Percentiles rank a stretch among this genome's conserved stretches.
phyloP scores from a whole-genome alignment of 2,797 vertebrate genomes.

The Lepidocolaptes lacrymiger region DNA sequence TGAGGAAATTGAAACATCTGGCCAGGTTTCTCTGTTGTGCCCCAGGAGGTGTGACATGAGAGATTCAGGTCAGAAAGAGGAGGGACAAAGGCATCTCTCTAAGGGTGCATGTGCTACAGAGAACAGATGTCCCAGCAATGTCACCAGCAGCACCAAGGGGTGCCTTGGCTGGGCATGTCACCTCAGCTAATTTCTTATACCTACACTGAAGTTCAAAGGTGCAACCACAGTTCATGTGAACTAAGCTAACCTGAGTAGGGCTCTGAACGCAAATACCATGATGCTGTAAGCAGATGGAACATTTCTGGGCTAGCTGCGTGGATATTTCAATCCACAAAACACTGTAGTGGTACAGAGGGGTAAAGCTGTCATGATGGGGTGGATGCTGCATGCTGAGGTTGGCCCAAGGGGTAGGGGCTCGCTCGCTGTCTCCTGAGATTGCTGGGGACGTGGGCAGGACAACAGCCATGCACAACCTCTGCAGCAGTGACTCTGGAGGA shows the following conservation, averaged over 20 bases:
- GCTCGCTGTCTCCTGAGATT: background rate
- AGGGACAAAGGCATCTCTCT: background rate
- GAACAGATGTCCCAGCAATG: background rate
- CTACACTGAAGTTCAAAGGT: background rate
- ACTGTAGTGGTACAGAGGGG: background rate
- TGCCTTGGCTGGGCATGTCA: background rate
- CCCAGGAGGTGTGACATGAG: background rate
- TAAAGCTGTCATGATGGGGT: fast-evolving
- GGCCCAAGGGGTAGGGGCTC: background rate
- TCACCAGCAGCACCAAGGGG: background rate
- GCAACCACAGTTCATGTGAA: background rate
- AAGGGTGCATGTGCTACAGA: background rate
- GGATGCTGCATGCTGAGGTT: background rate
- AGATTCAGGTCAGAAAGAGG: background rate
- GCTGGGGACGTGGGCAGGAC: background rate
- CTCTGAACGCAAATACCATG: background rate
- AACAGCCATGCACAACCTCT: background rate
- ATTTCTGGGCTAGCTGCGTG: background rate
- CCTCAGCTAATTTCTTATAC: background rate
- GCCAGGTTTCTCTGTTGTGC: conserved; percentile 1
- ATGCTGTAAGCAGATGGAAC: background rate
- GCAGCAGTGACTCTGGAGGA: background rate
- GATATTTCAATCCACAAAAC: background rate
- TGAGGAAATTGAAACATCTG: conserved; percentile 53
- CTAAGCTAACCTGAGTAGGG: background rate